These are phyloP conservation scores for Eupithecia inturbata DNA, from an alignment of 2,888 invertebrate genomes.

Conservation along the genomic window DNA sequence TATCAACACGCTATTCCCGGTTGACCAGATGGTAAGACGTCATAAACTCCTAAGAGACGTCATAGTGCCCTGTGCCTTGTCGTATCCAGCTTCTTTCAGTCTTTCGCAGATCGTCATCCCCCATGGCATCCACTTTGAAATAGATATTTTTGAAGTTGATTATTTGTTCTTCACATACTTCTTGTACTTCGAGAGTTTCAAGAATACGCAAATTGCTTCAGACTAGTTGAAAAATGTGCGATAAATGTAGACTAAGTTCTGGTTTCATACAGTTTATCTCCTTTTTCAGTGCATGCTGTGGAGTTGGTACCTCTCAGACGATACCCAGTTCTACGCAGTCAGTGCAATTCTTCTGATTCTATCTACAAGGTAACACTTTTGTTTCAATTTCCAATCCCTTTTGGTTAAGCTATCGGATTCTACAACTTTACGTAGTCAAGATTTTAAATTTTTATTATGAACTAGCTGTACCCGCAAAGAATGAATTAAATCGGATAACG, in stretches of 20 bases:
- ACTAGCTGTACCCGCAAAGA: no score
- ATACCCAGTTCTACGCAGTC: slow-evolving; percentile 93
- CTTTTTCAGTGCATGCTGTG: slow-evolving; percentile 91
- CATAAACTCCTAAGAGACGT: no score
- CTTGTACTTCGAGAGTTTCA: no score
- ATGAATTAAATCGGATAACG: no score
- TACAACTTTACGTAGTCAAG: background rate
- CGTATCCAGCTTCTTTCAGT: background rate
- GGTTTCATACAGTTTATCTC: background rate
- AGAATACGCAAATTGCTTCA: no score
- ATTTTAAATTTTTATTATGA: background rate
- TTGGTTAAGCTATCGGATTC: background rate
- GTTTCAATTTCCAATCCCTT: background rate
- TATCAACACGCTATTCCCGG: slow-evolving; percentile 93
- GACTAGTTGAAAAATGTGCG: no score
- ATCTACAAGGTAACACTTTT: slow-evolving; percentile 84
- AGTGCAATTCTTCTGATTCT: slow-evolving; percentile 92
- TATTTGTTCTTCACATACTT: no score
- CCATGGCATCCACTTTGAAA: no score
- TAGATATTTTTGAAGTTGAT: no score
- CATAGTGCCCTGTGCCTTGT: no score
- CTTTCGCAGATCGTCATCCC: background rate
- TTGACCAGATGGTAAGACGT: slow-evolving; percentile 90
- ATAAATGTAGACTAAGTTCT: background rate
- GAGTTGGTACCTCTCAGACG: slow-evolving; percentile 96